Base-by-base conservation (phyloP, 2,113 vertebrate species). In the Arizona elegans region DNA sequence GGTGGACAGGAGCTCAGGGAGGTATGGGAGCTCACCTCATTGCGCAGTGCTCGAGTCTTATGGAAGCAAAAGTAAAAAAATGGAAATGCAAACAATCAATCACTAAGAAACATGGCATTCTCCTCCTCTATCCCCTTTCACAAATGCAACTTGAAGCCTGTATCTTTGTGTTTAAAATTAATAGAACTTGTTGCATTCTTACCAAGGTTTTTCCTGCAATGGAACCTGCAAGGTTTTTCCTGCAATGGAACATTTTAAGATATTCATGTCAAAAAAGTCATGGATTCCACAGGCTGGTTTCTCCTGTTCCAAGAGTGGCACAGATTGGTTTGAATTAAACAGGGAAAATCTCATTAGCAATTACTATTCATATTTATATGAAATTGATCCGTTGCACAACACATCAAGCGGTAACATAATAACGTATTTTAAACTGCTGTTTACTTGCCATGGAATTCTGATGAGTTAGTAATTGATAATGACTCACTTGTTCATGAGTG, bases 321-420 rank as follows among this genome's bases (percentile, higher is more conserved):
- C 90, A 93, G 87, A 93, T 86, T 93, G 1, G 13, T 0, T 88
- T 3, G 59, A 50, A 91, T 91, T 1, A 92, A 92, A 88, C 87
- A 1, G 58, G 53, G 75, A 56, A 93, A 92, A 54, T 21, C 88
- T 12, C 26, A 91, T 86, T 89, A 13, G 65, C 1, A 0, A 38
- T 55, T 87, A 92, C 93, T 90, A 92, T 89, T 88, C 89, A 50
- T 87, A 89, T 53, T 93, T 95, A 56, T 86, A 92, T 93, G 86
- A 93, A 90, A 92, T 95, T 93, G 88, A 94, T 24, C 26, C 52
- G 47, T 23, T 90, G 58, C 93, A 90, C 91, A 92, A n/a, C 4
- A 54, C 1, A 29, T 92, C 89, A 52, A 8, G 47, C 6, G 2
- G 62, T 91, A 81, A 94, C 91, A 90, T 23, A n/a, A 88, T 91